phyloP scores from a whole-genome alignment of 2,797 vertebrate genomes.

The Leucoraja ocellata region DNA sequence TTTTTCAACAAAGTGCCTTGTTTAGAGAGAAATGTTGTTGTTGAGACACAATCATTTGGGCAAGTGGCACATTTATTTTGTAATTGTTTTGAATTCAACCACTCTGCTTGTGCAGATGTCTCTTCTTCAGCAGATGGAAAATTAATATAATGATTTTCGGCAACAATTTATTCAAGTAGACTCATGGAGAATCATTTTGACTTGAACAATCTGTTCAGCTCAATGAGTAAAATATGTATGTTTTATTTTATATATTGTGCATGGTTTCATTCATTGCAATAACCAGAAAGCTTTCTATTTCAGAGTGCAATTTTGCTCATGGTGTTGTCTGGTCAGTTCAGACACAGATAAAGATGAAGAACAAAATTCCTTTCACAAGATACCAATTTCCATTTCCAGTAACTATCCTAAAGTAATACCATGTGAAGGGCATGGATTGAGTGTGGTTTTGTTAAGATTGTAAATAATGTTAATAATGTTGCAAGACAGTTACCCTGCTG shows the following conservation, averaged over 20 bases:
- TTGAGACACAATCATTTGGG: neutral
- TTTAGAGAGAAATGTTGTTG: neutral
- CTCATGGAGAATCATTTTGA: neutral
- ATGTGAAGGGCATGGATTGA: no score
- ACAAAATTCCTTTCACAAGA: neutral
- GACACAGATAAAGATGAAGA: no score
- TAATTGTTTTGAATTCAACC: neutral
- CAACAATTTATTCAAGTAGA: neutral
- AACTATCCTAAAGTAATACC: no score
- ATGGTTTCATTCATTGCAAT: neutral
- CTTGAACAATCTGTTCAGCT: neutral
- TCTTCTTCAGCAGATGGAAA: conserved; percentile 11
- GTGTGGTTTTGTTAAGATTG: no score
- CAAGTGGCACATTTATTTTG: neutral
- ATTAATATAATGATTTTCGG: neutral
- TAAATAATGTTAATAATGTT: no score
- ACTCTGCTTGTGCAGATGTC: no score
- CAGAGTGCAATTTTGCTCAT: neutral
- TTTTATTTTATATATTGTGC: no score
- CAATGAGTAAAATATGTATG: neutral
- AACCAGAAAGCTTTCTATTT: neutral
- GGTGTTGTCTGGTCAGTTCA: neutral
- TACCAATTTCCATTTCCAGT: neutral
- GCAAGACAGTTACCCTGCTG: no score
- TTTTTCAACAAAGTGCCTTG: neutral